phyloP scores from a whole-genome alignment of 2,888 invertebrate genomes.

The Pseudococcus longispinus region DNA sequence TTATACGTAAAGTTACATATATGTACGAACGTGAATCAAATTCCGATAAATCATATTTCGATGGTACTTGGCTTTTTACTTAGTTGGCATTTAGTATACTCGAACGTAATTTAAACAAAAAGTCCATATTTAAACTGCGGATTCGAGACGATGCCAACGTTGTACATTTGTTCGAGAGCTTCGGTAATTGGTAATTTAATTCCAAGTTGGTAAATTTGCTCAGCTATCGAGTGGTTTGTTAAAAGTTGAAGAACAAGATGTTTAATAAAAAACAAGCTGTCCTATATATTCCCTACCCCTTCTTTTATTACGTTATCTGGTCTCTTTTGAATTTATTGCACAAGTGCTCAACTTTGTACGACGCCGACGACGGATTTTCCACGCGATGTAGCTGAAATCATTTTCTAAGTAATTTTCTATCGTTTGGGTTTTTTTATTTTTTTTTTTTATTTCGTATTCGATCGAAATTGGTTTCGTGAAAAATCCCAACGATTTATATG shows the following conservation, averaged over 20 bases:
- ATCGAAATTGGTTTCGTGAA: too few relatives aligned
- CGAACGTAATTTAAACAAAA: slow-evolving; percentile 26
- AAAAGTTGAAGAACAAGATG: neutral
- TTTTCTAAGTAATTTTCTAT: neutral
- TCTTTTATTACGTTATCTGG: neutral
- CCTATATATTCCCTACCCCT: neutral
- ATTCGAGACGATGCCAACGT: neutral
- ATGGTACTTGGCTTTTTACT: slow-evolving; percentile 21
- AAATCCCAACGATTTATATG: too few relatives aligned
- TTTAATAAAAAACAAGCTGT: neutral
- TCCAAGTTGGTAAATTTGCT: neutral
- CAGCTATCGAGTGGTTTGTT: neutral
- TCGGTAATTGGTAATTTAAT: slow-evolving; percentile 26
- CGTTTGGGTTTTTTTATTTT: neutral
- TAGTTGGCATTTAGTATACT: neutral
- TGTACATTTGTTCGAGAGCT: slow-evolving; percentile 15
- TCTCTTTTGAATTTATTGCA: neutral
- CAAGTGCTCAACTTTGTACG: neutral
- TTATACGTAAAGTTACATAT: neutral
- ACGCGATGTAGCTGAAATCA: neutral
- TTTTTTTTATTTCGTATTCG: too few relatives aligned
- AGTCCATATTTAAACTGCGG: neutral
- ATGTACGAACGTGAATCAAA: slow-evolving; percentile 14
- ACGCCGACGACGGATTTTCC: neutral
- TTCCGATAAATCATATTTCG: slow-evolving; percentile 41